Base-by-base conservation (phyloP, 2,797 vertebrate genomes). In the Amniataba percoides region DNA sequence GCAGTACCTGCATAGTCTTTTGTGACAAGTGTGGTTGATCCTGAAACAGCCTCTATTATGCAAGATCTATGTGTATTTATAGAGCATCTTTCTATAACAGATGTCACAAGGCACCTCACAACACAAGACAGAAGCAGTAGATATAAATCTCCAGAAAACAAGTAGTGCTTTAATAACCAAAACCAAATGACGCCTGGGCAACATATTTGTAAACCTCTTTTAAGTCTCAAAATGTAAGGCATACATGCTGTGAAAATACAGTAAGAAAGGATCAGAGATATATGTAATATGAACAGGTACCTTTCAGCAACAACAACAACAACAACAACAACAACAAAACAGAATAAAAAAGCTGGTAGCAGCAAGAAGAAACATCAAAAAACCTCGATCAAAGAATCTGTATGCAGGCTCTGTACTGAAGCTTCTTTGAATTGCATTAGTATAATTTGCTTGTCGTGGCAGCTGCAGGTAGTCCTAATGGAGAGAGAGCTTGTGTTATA, bases 381-480 rank as follows among this genome's bases (percentile, higher is more conserved):
- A 70, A 16, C 31, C 23, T 49, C 42, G 15, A 51, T 68, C 19
- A 31, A 61, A 31, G 3, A 40, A 14, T 62, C 16, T 27, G 45
- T 21, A 46, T 12, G 1, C 16, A 53, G 14, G 31, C 43, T 55
- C 15, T 70, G 34, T 14, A 21, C 39, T 21, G 16, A 1, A 36
- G 27, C 48, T 21, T 64, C 21, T 71, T 34, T 34, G 7, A 71
- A 14, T 49, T 63, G 21, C 25, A 18, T 34, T 39, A 13, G 15
- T 43, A 18, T 46, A 45, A 31, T 53, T 49, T 11, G 52, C 11
- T 53, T 34, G 40, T 64, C 40, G 65, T 18, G 12, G 31, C 78
- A 80, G 68, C 63, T 66, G 63, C n/a, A 71, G 72, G 56, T 83
- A 34, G 40, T 64, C 42, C 16, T 31, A 55, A 45, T 86, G 60